phyloP scores from a whole-genome alignment of 2,888 invertebrate genomes.

The Fabriciana adippe region DNA sequence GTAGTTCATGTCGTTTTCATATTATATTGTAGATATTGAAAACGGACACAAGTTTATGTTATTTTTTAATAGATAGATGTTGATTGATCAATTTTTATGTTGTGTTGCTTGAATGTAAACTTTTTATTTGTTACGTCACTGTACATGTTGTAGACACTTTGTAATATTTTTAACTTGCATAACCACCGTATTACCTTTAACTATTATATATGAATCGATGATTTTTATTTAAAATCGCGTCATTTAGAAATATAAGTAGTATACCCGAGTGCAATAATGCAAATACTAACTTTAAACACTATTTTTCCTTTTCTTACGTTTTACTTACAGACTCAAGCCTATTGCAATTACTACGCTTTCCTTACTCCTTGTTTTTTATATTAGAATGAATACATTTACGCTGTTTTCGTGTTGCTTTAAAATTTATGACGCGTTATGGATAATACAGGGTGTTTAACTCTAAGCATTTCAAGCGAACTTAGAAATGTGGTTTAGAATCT shows the following conservation, averaged over 20 bases:
- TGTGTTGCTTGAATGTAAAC: neutral
- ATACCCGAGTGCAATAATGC: slow-evolving; percentile 10
- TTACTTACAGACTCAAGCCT: neutral
- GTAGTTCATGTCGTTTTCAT: slow-evolving; percentile 29
- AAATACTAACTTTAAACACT: neutral
- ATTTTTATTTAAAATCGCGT: no score
- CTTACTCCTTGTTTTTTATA: neutral
- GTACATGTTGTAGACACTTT: no score
- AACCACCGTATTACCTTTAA: neutral
- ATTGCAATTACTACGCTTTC: neutral
- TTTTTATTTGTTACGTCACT: neutral
- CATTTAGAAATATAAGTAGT: neutral
- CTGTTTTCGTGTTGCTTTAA: slow-evolving; percentile 29
- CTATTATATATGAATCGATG: no score
- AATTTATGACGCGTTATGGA: slow-evolving; percentile 71
- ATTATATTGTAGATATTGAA: slow-evolving; percentile 15
- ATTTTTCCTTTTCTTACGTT: neutral
- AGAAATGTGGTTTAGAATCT: slow-evolving; percentile 31
- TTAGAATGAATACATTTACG: slow-evolving; percentile 1
- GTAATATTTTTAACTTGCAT: no score
- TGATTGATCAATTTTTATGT: neutral
- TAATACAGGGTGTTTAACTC: slow-evolving; percentile 76
- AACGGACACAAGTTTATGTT: neutral
- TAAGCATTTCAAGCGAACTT: slow-evolving; percentile 66
- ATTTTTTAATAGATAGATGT: slow-evolving; percentile 1